Conservation (phyloP, 2,113 vertebrate genomes). For the Serinus canaria region DNA sequence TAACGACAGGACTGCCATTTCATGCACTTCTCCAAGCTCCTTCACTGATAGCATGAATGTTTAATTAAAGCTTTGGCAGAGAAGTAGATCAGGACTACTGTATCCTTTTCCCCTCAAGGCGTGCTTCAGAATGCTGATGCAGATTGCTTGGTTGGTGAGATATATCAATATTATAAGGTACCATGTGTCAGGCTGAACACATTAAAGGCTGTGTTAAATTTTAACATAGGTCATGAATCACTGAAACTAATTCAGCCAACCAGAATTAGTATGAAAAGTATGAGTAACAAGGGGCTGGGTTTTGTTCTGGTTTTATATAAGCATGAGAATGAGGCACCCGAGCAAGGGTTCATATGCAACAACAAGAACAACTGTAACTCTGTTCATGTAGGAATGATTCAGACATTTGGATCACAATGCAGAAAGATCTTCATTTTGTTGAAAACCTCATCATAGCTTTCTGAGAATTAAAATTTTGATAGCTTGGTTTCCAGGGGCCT, state of each 20-base stretch:
- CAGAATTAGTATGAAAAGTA: slow-evolving; percentile 16
- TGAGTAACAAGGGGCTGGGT: neutral
- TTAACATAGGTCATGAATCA: slow-evolving; percentile 41
- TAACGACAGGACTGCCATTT: neutral
- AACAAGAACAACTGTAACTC: neutral
- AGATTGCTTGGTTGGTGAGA: neutral
- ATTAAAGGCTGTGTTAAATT: neutral
- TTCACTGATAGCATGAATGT: neutral
- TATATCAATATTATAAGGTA: neutral
- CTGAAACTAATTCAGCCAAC: neutral
- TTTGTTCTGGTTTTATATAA: slow-evolving; percentile 20
- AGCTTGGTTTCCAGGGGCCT: neutral
- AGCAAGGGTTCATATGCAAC: neutral
- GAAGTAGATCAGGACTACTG: neutral
- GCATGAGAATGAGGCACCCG: slow-evolving; percentile 5
- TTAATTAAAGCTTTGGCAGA: slow-evolving; percentile 26
- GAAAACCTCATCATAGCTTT: neutral
- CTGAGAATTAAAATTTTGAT: neutral
- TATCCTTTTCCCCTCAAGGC: neutral
- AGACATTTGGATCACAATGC: neutral
- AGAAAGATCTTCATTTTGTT: neutral
- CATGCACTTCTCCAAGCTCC: neutral
- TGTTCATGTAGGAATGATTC: neutral
- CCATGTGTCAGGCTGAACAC: neutral
- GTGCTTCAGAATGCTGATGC: neutral